These are phyloP conservation scores for Ceyx margarethae DNA, from an alignment of 2,113 vertebrate species.

Conservation along the genomic window DNA sequence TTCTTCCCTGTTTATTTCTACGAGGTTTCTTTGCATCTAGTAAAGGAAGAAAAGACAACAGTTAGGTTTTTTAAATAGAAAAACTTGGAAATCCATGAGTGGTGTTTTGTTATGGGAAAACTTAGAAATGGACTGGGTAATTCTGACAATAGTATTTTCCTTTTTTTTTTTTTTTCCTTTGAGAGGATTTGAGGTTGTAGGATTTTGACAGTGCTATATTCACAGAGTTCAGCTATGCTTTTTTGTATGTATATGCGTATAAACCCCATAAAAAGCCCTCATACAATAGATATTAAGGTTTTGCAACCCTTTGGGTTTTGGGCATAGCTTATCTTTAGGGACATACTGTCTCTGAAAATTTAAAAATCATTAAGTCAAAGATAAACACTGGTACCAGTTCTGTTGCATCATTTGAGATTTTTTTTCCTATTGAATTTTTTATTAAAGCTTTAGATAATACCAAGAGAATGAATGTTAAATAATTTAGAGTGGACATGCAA, in stretches of 20 bases:
- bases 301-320: background rate
- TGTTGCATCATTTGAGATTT: background rate
- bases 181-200: background rate
- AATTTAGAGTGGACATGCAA: background rate
- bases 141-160: background rate
- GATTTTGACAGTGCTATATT: background rate
- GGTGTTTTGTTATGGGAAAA: background rate
- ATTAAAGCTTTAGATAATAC: background rate
- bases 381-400: background rate
- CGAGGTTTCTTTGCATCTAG: background rate
- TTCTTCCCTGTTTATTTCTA: background rate
- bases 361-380: background rate
- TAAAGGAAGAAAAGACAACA: background rate
- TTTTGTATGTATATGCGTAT: background rate
- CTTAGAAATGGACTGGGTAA: background rate
- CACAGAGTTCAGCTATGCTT: background rate
- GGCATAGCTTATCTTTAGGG: background rate
- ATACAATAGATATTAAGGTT: background rate
- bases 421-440: background rate
- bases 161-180: background rate
- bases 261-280: background rate
- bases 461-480: background rate
- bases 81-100: background rate
- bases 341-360: background rate
- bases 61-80: background rate